Evolutionary conservation across 2,113 vertebrate species (phyloP).

Genomic region (Rousettus leschenaultii): DNA sequence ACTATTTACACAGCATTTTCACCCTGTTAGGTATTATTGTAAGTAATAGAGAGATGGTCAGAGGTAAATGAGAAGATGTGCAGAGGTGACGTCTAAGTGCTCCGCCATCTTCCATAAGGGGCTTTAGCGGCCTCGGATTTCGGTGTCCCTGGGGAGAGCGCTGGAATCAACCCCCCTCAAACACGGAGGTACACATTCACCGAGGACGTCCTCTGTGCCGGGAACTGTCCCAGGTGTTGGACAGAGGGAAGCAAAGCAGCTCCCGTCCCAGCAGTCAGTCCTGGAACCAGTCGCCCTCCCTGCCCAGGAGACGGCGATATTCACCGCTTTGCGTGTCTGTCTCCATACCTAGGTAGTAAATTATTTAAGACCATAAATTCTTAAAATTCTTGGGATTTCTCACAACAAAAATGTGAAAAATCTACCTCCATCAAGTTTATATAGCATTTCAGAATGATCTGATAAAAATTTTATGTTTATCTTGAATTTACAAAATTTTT

Average conservation of each 20-base stretch:
- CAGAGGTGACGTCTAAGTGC: too few species aligned
- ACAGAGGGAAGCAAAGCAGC: too few species aligned
- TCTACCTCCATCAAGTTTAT: background rate
- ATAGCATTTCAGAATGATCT: background rate
- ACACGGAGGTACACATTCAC: too few species aligned
- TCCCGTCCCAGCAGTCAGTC: too few species aligned
- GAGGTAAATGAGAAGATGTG: too few species aligned
- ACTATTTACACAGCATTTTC: too few species aligned
- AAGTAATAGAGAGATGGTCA: background rate
- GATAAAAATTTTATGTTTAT: background rate
- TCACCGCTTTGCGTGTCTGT: background rate
- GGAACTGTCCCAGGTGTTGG: too few species aligned
- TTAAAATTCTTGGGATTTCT: background rate
- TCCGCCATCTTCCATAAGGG: background rate
- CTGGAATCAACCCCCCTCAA: background rate
- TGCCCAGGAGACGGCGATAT: background rate
- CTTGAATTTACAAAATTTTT: background rate
- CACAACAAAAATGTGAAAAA: background rate
- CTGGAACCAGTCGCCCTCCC: background rate
- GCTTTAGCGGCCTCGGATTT: rapidly evolving
- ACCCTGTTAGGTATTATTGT: too few species aligned
- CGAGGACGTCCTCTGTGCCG: too few species aligned
- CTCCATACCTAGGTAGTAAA: background rate
- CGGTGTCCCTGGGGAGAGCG: background rate
- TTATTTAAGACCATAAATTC: background rate